Evolutionary conservation across 2,888 invertebrate species (phyloP).

Genomic region (Nymphalis c-album): DNA sequence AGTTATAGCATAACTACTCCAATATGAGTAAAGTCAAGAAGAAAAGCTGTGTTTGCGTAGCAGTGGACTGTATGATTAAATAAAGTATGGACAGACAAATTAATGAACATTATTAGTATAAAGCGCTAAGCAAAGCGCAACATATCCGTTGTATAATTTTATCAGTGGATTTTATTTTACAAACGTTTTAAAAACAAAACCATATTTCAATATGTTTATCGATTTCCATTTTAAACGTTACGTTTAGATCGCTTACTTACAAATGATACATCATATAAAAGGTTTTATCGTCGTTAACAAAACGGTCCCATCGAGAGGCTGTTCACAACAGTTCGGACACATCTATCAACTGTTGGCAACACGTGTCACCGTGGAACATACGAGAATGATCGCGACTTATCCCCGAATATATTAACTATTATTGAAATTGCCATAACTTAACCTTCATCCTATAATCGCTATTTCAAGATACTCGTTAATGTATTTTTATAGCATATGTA

Average conservation of each 20-base stretch:
- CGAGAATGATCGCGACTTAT: slow-evolving; percentile 10
- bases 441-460: background rate
- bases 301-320: slow-evolving; percentile 2
- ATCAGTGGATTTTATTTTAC: background rate
- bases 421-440: background rate
- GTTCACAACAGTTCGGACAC: slow-evolving; percentile 9
- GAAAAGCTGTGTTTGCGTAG: no score
- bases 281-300: background rate
- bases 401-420: background rate
- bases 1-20: no score
- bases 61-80: no score
- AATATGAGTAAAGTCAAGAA: no score
- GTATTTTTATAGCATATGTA: no score
- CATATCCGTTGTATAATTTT: background rate
- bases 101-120: background rate
- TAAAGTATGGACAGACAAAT: no score
- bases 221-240: background rate
- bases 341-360: slow-evolving; percentile 16
- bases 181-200: background rate
- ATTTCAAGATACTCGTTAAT: background rate
- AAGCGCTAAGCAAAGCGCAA: background rate
- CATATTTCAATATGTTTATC: background rate
- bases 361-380: slow-evolving; percentile 1
- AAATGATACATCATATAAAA: background rate
- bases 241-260: background rate